A percentile compares a stretch with the other conserved stretches of the same genome.
These are phyloP conservation scores for Catharus fuscescens DNA, from an alignment of 2,113 vertebrate species.

Conservation along the genomic window DNA sequence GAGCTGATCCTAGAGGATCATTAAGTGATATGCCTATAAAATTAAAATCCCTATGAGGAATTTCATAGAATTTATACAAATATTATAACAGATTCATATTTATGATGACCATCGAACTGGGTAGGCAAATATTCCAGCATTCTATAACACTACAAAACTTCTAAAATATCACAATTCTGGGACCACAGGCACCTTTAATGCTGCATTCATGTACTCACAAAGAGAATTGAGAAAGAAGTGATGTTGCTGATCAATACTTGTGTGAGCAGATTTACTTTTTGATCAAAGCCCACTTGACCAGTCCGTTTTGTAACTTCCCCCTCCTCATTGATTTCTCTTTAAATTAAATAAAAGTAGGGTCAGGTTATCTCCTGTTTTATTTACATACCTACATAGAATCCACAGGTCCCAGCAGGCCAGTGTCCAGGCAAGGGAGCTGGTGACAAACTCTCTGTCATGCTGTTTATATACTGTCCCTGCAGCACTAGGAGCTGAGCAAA, in stretches of 20 bases:
- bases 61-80: background rate
- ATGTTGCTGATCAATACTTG: slow-evolving; percentile 30
- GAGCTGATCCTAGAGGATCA: background rate
- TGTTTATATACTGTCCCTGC: background rate
- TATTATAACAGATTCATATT: background rate
- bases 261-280: slow-evolving; percentile 56
- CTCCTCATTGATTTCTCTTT: slow-evolving; percentile 18
- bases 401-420: background rate
- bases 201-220: background rate
- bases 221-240: background rate
- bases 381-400: slow-evolving; percentile 24
- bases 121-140: background rate
- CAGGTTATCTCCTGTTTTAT: slow-evolving; percentile 42
- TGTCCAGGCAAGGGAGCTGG: background rate
- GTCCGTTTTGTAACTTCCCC: slow-evolving; percentile 22
- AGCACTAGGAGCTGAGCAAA: background rate
- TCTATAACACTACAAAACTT: background rate
- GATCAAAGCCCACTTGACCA: slow-evolving; percentile 55
- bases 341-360: slow-evolving; percentile 38
- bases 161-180: background rate
- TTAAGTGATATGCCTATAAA: background rate
- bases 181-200: background rate
- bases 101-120: accelerated
- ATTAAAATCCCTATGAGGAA: background rate
- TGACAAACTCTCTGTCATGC: background rate